phyloP scores from a whole-genome alignment of 2,797 vertebrate genomes.

The Siniperca obscura region DNA sequence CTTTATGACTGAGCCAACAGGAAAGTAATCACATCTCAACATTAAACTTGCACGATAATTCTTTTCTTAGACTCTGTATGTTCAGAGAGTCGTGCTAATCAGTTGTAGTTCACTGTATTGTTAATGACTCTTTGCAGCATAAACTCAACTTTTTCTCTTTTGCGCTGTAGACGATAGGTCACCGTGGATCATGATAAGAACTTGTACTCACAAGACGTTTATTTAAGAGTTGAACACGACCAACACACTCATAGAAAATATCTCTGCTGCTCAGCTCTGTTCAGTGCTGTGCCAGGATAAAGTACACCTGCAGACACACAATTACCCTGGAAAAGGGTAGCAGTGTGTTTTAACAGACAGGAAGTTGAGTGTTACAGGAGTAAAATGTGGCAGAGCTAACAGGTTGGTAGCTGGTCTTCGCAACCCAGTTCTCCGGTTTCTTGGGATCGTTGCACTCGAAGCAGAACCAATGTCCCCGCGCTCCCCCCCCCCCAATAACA shows the following conservation, averaged over 20 bases:
- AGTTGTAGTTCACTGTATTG: constrained; percentile 1
- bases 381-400: constrained; percentile 32
- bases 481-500: neutral
- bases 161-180: neutral
- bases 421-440: constrained; percentile 58
- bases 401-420: constrained; percentile 81
- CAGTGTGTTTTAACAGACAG: constrained; percentile 4
- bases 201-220: neutral
- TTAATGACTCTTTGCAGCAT: constrained; percentile 16
- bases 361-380: constrained; percentile 1
- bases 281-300: constrained; percentile 1
- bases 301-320: neutral
- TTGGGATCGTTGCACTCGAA: constrained; percentile 21
- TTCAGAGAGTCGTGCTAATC: constrained; percentile 21
- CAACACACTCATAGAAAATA: neutral
- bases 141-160: constrained; percentile 10
- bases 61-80: neutral
- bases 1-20: constrained; percentile 27
- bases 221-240: neutral
- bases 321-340: neutral
- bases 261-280: constrained; percentile 14
- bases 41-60: neutral
- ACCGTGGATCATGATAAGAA: neutral
- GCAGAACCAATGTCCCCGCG: constrained; percentile 25
- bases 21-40: constrained; percentile 22